Base-by-base conservation (phyloP, 2,888 invertebrate genomes). In the Pemphredon lugubris region DNA sequence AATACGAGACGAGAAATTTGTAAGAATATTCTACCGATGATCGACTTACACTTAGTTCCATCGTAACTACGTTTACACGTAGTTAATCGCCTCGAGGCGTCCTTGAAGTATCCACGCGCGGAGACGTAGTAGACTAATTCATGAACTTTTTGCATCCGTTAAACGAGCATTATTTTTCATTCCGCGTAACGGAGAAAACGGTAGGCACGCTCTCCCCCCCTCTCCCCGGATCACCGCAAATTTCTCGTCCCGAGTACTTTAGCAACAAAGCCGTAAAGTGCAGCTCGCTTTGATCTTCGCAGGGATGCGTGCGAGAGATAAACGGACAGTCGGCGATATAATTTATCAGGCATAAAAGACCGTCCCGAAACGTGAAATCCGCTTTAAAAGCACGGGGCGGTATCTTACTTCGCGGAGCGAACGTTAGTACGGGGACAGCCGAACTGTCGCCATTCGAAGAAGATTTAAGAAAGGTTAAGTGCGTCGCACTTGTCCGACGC, bases 281-380 rank as follows among this genome's bases (percentile, higher is more conserved):
- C 44, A 34, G 50, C 14, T n/a, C 21, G 47, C 50, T 32, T 67
- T 30, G 44, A 47, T 67, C 44, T 48, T 48, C 23, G 16, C 37
- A 59, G 40, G 53, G 47, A 40, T 21, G 58, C 54, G 44, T 23
- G n/a, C n/a, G 44, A 48, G 42, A 60, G 68, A 70, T 70, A 70
- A 59, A 34, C 44, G 20, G 69, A 23, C 54, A 21, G 54, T 7
- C 14, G 16, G 4, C 34, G 54, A 63, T 50, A 63, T 32, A 63
- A 55, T 55, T 63, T 57, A 57, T 57, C 65, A 51, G 57, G 14
- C 55, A 14, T 68, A 55, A 63, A 57, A 55, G 44, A 23, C 6
- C 23, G 53, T 37, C 45, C 20, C 57, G 57, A 68, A 57, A 57
- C 51, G 51, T 16, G 48, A 64, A 51, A 50, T 50, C 37, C 18